Evolutionary conservation across 30 jellyfish, hydroid and myxozoan genomes (phyloP).

Genomic region (Pseudorhiza aurosa): DNA sequence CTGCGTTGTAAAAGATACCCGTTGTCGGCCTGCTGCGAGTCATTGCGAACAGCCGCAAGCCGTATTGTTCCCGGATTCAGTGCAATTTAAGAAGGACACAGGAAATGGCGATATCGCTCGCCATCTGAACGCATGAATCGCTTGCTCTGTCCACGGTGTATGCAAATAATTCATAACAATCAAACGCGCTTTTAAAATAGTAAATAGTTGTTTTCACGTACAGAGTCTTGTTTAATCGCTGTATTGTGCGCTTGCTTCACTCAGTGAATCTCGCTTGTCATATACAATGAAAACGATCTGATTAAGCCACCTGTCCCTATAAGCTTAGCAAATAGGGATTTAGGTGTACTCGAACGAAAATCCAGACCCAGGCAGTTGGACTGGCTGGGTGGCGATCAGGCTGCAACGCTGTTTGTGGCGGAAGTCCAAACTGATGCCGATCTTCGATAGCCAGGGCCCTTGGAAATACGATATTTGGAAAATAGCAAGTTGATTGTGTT

Average conservation of each 20-base stretch:
- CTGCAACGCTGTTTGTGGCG: too few species aligned
- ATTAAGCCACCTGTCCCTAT: conserved; percentile 71
- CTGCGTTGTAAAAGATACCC: background rate
- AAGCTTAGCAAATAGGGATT: conserved; percentile 58
- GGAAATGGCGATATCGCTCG: conserved; percentile 49
- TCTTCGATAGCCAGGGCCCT: too few species aligned
- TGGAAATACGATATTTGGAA: too few species aligned
- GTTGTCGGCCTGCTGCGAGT: conserved; percentile 16
- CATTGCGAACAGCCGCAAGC: conserved; percentile 15
- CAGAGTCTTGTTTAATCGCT: conserved; percentile 53
- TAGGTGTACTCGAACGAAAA: background rate
- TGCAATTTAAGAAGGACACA: conserved; percentile 16
- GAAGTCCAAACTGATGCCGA: too few species aligned
- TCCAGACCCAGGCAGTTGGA: conserved; percentile 1
- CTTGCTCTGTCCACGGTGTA: conserved; percentile 29
- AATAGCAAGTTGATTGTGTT: too few species aligned
- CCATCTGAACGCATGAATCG: conserved; percentile 31
- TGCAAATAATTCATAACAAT: conserved; percentile 25
- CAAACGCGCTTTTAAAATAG: conserved; percentile 56
- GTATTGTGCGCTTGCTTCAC: conserved; percentile 70
- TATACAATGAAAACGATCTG: conserved; percentile 53
- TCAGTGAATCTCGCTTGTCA: conserved; percentile 58
- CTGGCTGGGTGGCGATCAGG: too few species aligned
- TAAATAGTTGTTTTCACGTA: conserved; percentile 59
- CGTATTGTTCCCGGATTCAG: conserved; percentile 12